A percentile compares a stretch with the other conserved stretches of the same genome.
Evolutionary conservation across 2,113 vertebrate genomes (phyloP).

Genomic region (Fregata magnificens): DNA sequence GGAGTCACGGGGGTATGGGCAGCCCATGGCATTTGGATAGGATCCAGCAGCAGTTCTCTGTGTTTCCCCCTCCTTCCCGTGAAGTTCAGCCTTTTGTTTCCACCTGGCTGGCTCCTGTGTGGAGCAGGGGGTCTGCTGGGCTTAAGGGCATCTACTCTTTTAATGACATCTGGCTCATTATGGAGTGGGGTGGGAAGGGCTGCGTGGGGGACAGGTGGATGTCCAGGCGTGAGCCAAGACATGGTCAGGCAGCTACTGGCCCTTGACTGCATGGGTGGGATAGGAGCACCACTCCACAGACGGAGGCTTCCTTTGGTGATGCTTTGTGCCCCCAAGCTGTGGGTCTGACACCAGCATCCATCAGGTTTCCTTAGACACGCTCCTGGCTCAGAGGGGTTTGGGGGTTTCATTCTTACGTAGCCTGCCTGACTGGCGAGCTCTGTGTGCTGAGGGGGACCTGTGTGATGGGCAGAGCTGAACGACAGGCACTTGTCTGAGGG

Average conservation of each 20-base stretch:
- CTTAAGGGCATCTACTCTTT: background rate
- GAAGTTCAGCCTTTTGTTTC: background rate
- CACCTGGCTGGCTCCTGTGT: background rate
- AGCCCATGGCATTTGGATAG: fast-evolving
- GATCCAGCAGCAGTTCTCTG: background rate
- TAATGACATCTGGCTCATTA: background rate
- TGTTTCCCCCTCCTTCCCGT: fast-evolving
- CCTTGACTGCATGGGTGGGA: background rate
- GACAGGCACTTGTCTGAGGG: background rate
- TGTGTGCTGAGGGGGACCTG: background rate
- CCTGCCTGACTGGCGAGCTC: background rate
- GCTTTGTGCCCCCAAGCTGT: background rate
- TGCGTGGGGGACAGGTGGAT: fast-evolving
- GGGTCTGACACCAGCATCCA: too few species aligned
- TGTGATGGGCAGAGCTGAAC: background rate
- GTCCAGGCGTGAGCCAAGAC: background rate
- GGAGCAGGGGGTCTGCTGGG: background rate
- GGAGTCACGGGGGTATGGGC: fast-evolving
- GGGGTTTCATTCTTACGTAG: background rate
- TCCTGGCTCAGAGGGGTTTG: background rate
- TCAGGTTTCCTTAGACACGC: background rate
- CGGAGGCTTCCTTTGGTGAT: background rate
- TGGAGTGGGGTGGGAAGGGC: background rate
- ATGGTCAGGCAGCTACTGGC: background rate
- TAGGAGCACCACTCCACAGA: background rate